phyloP scores from a whole-genome alignment of 2,888 invertebrate genomes.

The Andrena trimmerana region DNA sequence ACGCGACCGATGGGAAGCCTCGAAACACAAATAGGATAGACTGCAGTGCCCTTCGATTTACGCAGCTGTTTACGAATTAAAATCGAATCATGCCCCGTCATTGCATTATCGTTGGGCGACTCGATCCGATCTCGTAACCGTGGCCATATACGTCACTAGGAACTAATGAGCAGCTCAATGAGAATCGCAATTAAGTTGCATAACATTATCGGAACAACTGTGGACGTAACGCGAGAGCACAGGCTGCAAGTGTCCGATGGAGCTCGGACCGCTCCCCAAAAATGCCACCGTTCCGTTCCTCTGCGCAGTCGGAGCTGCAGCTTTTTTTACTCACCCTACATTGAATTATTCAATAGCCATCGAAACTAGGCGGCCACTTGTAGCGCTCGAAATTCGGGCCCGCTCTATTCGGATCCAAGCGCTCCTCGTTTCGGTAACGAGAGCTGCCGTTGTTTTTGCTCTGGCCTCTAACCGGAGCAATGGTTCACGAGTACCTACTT shows the following conservation, averaged over 20 bases:
- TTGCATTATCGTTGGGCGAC: slow-evolving; percentile 5
- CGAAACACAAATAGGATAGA: background rate
- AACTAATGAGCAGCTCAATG: slow-evolving; percentile 30
- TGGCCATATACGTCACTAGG: slow-evolving; percentile 16
- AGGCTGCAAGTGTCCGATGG: slow-evolving; percentile 1
- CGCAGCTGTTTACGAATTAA: slow-evolving; percentile 6
- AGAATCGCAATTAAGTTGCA: slow-evolving; percentile 40
- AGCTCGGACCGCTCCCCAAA: background rate
- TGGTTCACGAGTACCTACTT: slow-evolving; percentile 49
- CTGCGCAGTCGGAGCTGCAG: background rate
- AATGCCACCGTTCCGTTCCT: too few species aligned
- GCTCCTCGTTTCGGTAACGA: slow-evolving; percentile 16
- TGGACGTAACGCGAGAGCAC: background rate
- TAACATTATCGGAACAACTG: slow-evolving; percentile 17
- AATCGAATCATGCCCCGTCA: background rate
- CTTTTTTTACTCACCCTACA: background rate
- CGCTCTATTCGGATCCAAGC: slow-evolving; percentile 2
- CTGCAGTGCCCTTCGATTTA: slow-evolving; percentile 10
- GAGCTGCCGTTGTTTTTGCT: slow-evolving; percentile 36
- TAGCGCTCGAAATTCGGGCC: slow-evolving; percentile 29
- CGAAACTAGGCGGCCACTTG: slow-evolving; percentile 43
- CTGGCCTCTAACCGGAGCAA: background rate
- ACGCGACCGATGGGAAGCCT: background rate
- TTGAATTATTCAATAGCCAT: slow-evolving; percentile 42
- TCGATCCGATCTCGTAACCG: slow-evolving; percentile 26